Conservation (phyloP, 1,140 invertebrate genomes). For the Rhysida immarginata region DNA sequence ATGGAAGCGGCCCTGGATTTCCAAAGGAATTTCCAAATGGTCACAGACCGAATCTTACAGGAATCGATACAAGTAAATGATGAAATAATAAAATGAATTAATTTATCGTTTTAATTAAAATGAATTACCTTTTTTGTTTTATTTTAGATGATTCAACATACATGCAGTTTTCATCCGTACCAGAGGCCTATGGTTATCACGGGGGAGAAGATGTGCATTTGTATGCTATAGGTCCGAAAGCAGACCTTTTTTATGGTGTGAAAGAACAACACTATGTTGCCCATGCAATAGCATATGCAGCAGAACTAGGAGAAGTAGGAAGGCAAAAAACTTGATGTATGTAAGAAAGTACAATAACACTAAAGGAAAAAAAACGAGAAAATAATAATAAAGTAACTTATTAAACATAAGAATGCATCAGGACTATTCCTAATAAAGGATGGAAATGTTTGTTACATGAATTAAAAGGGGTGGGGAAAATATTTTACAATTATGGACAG, state of each 20-base stretch:
- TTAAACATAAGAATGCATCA: too few species aligned
- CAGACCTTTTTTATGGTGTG: not conserved
- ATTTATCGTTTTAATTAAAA: not conserved
- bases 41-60: conserved; percentile 7
- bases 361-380: too few species aligned
- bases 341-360: conserved; percentile 9
- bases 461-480: too few species aligned
- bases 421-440: too few species aligned
- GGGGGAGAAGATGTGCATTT: not conserved
- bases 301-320: not conserved
- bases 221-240: not conserved
- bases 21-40: conserved; percentile 9
- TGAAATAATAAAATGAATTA: not conserved
- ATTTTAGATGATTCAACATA: not conserved
- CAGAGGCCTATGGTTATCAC: not conserved
- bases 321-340: too few species aligned
- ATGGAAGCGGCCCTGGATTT: conserved; percentile 18
- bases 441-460: too few species aligned
- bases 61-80: conserved; percentile 10
- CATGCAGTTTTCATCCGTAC: not conserved
- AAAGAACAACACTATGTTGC: not conserved
- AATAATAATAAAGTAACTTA: too few species aligned
- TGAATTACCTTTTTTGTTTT: too few species aligned
- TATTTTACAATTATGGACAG: too few species aligned
- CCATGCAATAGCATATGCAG: not conserved